Evolutionary conservation across 2,797 vertebrate species (phyloP).

Genomic region (Muscicapa comitata): DNA sequence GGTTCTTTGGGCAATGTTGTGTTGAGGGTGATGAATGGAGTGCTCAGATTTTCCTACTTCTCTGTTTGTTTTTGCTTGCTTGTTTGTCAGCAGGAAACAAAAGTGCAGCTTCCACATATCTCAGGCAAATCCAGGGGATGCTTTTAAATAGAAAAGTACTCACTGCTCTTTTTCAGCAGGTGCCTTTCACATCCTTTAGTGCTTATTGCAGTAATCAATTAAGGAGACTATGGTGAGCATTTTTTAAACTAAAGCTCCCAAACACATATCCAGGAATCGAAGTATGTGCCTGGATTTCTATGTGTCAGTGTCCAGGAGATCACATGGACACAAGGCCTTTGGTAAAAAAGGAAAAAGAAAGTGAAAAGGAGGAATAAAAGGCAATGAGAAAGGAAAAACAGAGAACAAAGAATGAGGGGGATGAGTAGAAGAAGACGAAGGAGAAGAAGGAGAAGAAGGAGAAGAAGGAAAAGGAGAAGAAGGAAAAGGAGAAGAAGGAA

Average conservation of each 20-base stretch:
- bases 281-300: neutral
- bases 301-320: accelerated
- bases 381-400: neutral
- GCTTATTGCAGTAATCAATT: neutral
- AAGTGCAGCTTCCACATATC: neutral
- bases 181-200: neutral
- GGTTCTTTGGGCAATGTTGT: neutral
- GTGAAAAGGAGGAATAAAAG: neutral
- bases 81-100: neutral
- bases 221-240: neutral
- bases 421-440: too few relatives aligned
- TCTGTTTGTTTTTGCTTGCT: neutral
- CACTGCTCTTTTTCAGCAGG: neutral
- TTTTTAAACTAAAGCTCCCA: neutral
- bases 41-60: neutral
- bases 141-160: neutral
- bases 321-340: neutral
- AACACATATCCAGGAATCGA: neutral
- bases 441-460: too few relatives aligned
- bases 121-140: neutral
- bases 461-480: too few relatives aligned
- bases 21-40: neutral
- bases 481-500: neutral
- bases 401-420: neutral
- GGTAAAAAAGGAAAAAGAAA: neutral